Conservation (phyloP, 1,140 invertebrate species). For the Cydia amplana region DNA sequence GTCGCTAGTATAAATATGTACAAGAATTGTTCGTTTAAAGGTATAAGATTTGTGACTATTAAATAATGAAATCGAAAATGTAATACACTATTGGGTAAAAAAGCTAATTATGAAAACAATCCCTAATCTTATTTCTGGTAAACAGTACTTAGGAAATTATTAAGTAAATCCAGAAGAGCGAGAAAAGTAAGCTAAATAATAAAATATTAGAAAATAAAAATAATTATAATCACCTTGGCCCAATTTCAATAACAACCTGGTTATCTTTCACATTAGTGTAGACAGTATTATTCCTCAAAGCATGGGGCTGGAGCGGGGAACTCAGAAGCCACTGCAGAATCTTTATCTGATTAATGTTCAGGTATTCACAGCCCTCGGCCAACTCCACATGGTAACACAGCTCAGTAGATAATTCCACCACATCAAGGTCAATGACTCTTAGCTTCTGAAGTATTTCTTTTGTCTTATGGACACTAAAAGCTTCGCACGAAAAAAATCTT, state of each 20-base stretch:
- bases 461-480: conserved; percentile 73
- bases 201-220: conserved; percentile 21
- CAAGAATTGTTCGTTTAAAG: too few relatives aligned
- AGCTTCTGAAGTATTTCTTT: conserved; percentile 71
- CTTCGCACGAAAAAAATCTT: conserved; percentile 72
- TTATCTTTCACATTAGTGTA: conserved; percentile 64
- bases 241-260: conserved; percentile 86
- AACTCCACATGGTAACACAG: conserved; percentile 89
- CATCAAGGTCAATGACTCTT: conserved; percentile 60
- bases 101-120: too few relatives aligned
- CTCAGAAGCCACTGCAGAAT: conserved; percentile 86
- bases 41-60: too few relatives aligned
- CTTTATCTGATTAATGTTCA: conserved; percentile 80
- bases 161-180: too few relatives aligned
- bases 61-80: too few relatives aligned
- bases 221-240: conserved; percentile 82
- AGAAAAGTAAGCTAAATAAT: too few relatives aligned
- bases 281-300: conserved; percentile 74
- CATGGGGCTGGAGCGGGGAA: conserved; percentile 81
- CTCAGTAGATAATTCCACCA: conserved; percentile 84
- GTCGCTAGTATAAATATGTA: too few relatives aligned
- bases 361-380: conserved; percentile 69
- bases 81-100: too few relatives aligned
- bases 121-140: too few relatives aligned
- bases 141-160: too few relatives aligned